Evolutionary conservation across 35 echinoderm and acorn worm genomes (phyloP), one percentile per base, ranked within the genome.

Genomic region (Patiria miniata): DNA sequence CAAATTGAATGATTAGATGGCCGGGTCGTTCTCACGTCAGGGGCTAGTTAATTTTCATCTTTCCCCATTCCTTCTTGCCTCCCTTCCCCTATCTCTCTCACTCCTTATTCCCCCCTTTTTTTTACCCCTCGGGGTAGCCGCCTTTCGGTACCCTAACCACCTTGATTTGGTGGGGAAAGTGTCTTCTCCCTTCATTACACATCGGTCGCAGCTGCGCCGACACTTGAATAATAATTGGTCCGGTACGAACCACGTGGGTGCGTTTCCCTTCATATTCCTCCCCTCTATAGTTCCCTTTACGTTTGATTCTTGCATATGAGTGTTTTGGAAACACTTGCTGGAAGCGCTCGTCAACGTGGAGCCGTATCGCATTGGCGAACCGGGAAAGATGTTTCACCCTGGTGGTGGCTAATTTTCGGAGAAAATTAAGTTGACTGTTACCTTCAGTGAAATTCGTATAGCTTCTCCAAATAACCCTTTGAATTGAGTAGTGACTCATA

Each of bases 131-230:
- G 34, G 65, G 65, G 65, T 12, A 73, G 65, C 65, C 65, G 65
- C 65, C 65, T 73, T 73, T 73, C 65, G 65, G 29, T 28, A 9
- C 65, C 26, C 29, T 73, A 73, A 73, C 65, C 29, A 73, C 65
- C 26, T 73, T 30, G 21, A 23, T 26, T 73, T 73, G 21, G 23
- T 0, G 23, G 2, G 23, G 2, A 34, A 73, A 73, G 26, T 73
- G 65, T 73, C 65, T 73, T 73, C 29, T 26, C 65, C 65, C 65
- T 73, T 73, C 65, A 73, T 73, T 73, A 30, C 26, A 73, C 65
- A 73, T 34, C 34, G 65, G 65, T 34, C 65, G 34, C 65, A 73
- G 65, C 65, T 73, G 65, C 65, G 65, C 7, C 34, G 34, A 23
- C 65, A 73, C 65, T 73, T 73, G 65, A 73, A 73, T 73, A 73